Conservation (phyloP, 2,113 vertebrate species). For the Lepisosteus oculatus region DNA sequence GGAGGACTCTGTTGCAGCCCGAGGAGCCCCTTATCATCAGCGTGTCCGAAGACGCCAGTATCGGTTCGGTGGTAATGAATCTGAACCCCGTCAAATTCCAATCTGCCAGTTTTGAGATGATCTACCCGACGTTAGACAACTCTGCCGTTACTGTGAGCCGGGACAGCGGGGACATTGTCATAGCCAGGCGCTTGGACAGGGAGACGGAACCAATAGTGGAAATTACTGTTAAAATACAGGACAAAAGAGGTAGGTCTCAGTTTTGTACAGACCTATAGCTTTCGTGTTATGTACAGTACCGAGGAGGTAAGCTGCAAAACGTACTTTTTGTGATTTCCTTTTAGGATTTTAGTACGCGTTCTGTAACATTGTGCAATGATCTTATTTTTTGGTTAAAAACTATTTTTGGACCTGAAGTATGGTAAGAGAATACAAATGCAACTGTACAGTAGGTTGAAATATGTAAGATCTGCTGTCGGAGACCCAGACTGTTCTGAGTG, state of each 20-base stretch:
- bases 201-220: slow-evolving; percentile 71
- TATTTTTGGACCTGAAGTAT: too few species aligned
- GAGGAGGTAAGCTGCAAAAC: background rate
- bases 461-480: too few species aligned
- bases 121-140: slow-evolving; percentile 64
- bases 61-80: slow-evolving; percentile 69
- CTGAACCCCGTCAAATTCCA: slow-evolving; percentile 66
- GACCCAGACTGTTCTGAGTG: too few species aligned
- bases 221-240: slow-evolving; percentile 71
- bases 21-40: slow-evolving; percentile 61
- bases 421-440: too few species aligned
- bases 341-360: too few species aligned
- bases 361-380: too few species aligned
- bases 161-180: slow-evolving; percentile 73
- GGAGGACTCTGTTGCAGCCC: slow-evolving; percentile 53
- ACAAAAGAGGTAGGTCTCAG: slow-evolving; percentile 67
- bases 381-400: too few species aligned
- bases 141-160: slow-evolving; percentile 70
- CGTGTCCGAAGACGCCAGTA: slow-evolving; percentile 73
- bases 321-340: too few species aligned
- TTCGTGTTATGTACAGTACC: background rate
- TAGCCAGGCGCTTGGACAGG: slow-evolving; percentile 70
- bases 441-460: too few species aligned
- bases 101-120: slow-evolving; percentile 66
- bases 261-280: background rate